Evolutionary conservation across 2,797 vertebrate genomes (phyloP), one percentile per base, ranked within the genome.

Genomic region (Nyctibius grandis): DNA sequence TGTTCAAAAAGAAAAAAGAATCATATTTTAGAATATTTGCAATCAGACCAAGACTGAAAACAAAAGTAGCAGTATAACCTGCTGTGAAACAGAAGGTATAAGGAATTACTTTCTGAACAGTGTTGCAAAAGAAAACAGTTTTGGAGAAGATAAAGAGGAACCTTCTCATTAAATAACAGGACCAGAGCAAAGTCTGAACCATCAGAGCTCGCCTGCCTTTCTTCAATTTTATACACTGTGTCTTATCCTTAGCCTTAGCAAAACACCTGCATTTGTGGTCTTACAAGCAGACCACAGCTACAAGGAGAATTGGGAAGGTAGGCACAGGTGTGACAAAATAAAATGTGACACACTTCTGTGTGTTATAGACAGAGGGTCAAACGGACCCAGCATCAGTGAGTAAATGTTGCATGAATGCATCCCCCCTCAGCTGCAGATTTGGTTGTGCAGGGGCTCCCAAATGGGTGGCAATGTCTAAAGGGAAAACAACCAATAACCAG

Each of bases 1-100:
- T 88, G 45, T 94, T 64, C 75, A 64, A 86, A 75, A 94, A 88
- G 76, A 93, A 59, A 34, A 81, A 88, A 95, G 42, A 64, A 26
- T 21, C 7, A 8, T 64, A 57, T 88, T 93, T 93, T 57, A 86
- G 63, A 82, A 86, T 31, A 81, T 76, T 50, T 88, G 40, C 64
- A 90, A 63, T 90, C 69, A 94, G 47, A 34, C 21, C 22, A 76
- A 57, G 50, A 59, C 29, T 15, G 89, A 93, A 94, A 93, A 91
- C 79, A 92, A 93, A 83, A 48, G 54, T 50, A 68, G 44, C 45
- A 11, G 21, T 63, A 68, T 81, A 89, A 79, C 64, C 69, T 88
- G 69, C 73, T 91, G 93, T 69, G 88, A 90, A 65, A 69, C 9
- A 94, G 61, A 89, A 89, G 50, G 11, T 61, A 33, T 11, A 91